These are phyloP conservation scores for Hyalella azteca DNA, from an alignment of 2,888 invertebrate species.

Conservation along the genomic window DNA sequence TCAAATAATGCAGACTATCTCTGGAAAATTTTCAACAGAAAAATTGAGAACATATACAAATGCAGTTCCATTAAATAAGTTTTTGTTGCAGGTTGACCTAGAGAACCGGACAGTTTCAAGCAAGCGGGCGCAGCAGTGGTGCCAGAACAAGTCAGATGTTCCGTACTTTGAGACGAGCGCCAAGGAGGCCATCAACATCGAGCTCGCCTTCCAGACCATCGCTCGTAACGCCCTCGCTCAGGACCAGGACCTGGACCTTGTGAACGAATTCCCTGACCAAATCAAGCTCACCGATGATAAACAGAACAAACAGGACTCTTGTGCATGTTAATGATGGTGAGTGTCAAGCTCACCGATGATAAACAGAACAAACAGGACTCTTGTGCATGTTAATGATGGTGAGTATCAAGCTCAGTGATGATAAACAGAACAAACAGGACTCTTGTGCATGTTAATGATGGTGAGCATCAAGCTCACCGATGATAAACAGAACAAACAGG, in stretches of 20 bases:
- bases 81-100: conserved; percentile 47
- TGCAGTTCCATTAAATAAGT: too few species aligned
- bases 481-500: background rate
- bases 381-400: conserved; percentile 48
- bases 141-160: conserved; percentile 87
- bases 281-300: conserved; percentile 73
- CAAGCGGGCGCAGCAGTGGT: conserved; percentile 97
- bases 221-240: conserved; percentile 96
- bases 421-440: background rate
- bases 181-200: conserved; percentile 98
- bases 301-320: conserved; percentile 55
- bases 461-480: background rate
- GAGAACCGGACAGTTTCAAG: conserved; percentile 67
- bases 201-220: conserved; percentile 94
- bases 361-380: conserved; percentile 56
- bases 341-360: conserved; percentile 71
- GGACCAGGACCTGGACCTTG: conserved; percentile 80
- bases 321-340: conserved; percentile 53
- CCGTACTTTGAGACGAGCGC: conserved; percentile 99
- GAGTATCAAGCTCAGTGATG: background rate
- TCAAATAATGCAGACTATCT: too few species aligned
- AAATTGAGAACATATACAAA: too few species aligned
- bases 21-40: too few species aligned
- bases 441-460: background rate
- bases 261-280: conserved; percentile 95